phyloP scores from a whole-genome alignment of 2,888 invertebrate genomes.

The Coleophora deauratella region DNA sequence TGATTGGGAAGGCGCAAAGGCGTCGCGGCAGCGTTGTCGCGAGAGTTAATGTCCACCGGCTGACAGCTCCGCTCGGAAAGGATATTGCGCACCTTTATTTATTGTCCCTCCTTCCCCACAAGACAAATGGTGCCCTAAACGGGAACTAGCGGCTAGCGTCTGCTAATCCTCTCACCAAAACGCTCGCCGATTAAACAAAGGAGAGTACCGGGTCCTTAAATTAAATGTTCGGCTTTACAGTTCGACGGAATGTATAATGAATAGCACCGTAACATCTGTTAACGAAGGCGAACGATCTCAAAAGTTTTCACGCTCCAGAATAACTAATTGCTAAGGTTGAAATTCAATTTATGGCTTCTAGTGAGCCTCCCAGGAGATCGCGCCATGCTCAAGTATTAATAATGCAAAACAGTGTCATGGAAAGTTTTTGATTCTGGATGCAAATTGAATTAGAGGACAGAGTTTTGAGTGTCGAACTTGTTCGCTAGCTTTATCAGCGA shows the following conservation, averaged over 20 bases:
- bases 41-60: conserved; percentile 31
- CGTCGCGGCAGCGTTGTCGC: conserved; percentile 20
- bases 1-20: no score
- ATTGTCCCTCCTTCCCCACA: conserved; percentile 40
- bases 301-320: conserved; percentile 75
- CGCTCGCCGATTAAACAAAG: conserved; percentile 63
- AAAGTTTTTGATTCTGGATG: conserved; percentile 73
- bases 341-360: conserved; percentile 74
- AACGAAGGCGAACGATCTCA: conserved; percentile 74
- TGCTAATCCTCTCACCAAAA: conserved; percentile 53
- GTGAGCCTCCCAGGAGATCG: conserved; percentile 69
- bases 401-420: conserved; percentile 75
- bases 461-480: conserved; percentile 57
- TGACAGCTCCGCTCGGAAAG: conserved; percentile 23
- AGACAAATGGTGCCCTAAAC: conserved; percentile 47
- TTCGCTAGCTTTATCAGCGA: conserved; percentile 47
- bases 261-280: conserved; percentile 75
- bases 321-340: conserved; percentile 74
- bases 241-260: conserved; percentile 74
- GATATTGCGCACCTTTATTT: conserved; percentile 52
- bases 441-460: conserved; percentile 71
- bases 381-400: conserved; percentile 69
- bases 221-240: conserved; percentile 73
- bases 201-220: conserved; percentile 65
- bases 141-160: conserved; percentile 40